These are phyloP conservation scores for Percina caprodes DNA, from an alignment of 2,113 vertebrate species.

Conservation along the genomic window DNA sequence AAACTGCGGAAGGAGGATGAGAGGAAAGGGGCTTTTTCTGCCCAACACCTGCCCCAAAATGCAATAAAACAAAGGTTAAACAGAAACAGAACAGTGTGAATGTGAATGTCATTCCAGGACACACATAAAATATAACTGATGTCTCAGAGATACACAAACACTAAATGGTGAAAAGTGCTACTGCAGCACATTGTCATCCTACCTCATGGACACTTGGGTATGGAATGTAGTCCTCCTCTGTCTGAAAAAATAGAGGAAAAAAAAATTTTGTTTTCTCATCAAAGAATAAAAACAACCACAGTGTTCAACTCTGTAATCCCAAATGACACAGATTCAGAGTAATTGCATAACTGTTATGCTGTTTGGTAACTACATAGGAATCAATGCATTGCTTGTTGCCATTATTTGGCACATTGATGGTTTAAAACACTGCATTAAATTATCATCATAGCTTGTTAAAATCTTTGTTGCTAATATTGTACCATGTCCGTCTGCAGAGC, in stretches of 20 bases:
- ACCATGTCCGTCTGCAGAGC: conserved; percentile 14
- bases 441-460: neutral
- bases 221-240: conserved; percentile 98
- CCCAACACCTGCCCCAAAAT: conserved; percentile 88
- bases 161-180: conserved; percentile 1
- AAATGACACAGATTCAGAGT: conserved; percentile 34
- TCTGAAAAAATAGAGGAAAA: conserved; percentile 83
- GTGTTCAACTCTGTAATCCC: conserved; percentile 43
- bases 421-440: conserved; percentile 15
- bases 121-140: neutral
- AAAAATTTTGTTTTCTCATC: conserved; percentile 32
- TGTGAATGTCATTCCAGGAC: conserved; percentile 9
- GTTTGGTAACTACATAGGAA: conserved; percentile 20
- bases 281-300: conserved; percentile 53
- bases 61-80: neutral
- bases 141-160: neutral
- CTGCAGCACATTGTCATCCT: conserved; percentile 27
- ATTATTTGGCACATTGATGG: neutral
- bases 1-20: conserved; percentile 97
- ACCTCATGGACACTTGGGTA: conserved; percentile 99
- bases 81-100: neutral
- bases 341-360: conserved; percentile 55
- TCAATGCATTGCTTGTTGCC: conserved; percentile 23
- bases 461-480: neutral
- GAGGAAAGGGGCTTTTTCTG: conserved; percentile 92